Conservation (phyloP, 1,140 invertebrate species). For the Drosophila carrolli region DNA sequence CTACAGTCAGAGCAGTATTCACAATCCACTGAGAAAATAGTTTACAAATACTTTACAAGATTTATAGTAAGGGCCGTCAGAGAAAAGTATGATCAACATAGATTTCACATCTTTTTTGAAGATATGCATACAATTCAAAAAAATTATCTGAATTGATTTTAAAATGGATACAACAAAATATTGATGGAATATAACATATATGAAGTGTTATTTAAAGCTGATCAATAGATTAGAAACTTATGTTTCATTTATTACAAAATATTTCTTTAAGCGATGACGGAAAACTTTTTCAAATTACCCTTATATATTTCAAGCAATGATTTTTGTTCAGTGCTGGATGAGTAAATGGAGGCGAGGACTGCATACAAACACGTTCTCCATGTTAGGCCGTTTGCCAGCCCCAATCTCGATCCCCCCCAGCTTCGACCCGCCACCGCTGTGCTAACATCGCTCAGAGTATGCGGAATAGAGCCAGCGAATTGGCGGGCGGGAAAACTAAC, state of each 20-base stretch:
- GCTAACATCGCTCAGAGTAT: constrained; percentile 35
- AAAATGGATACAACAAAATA: no score
- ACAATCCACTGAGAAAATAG: constrained; percentile 20
- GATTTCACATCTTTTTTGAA: no score
- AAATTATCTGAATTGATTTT: no score
- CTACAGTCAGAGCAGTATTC: constrained; percentile 50
- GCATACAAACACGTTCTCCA: constrained; percentile 69
- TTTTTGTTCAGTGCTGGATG: constrained; percentile 25
- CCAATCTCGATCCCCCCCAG: constrained; percentile 16
- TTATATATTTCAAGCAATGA: neutral
- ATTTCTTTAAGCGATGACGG: no score
- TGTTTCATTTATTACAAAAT: neutral
- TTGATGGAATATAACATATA: no score
- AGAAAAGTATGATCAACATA: no score
- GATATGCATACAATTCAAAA: no score
- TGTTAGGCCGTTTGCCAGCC: constrained; percentile 62
- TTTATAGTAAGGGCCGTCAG: no score
- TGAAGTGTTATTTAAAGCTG: no score
- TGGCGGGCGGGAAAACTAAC: constrained; percentile 59
- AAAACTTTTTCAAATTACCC: no score
- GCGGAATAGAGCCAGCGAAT: constrained; percentile 15
- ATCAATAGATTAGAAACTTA: no score
- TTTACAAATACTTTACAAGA: no score
- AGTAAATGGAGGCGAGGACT: constrained; percentile 39
- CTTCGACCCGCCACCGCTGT: constrained; percentile 6